A percentile compares a stretch with the other conserved stretches of the same genome.
Evolutionary conservation across 2,797 vertebrate species (phyloP).

Genomic region (Tragopan temminckii): DNA sequence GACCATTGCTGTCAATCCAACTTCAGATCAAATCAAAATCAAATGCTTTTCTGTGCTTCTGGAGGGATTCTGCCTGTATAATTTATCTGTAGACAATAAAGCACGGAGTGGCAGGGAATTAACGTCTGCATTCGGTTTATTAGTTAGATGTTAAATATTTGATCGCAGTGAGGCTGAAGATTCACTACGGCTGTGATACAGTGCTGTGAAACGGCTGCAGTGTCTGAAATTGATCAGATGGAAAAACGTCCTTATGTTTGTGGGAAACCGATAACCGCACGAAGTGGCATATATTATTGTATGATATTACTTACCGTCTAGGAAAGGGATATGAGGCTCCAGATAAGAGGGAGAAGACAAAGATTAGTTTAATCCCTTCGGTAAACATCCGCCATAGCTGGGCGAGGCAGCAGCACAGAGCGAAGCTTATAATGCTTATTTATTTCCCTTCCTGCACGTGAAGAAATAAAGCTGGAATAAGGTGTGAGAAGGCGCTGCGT

Average conservation of each 20-base stretch:
- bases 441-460: neutral
- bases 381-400: neutral
- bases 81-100: neutral
- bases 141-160: constrained; percentile 43
- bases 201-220: neutral
- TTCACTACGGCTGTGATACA: neutral
- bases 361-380: neutral
- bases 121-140: constrained; percentile 54
- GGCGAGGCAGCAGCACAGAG: neutral
- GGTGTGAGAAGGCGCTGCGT: neutral
- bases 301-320: neutral
- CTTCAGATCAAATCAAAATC: neutral
- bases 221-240: constrained; percentile 21
- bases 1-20: constrained; percentile 30
- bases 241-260: neutral
- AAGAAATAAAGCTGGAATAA: neutral
- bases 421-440: neutral
- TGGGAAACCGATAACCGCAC: neutral
- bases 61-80: constrained; percentile 20
- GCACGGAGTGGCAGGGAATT: neutral
- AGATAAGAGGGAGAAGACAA: neutral
- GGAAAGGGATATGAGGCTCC: neutral
- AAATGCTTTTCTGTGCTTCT: constrained; percentile 13
- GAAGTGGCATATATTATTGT: rapidly evolving
- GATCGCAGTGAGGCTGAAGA: constrained; percentile 17